Evolutionary conservation across 2,888 invertebrate genomes (phyloP), one percentile per base, ranked within the genome.

Genomic region (Eupithecia tripunctaria): DNA sequence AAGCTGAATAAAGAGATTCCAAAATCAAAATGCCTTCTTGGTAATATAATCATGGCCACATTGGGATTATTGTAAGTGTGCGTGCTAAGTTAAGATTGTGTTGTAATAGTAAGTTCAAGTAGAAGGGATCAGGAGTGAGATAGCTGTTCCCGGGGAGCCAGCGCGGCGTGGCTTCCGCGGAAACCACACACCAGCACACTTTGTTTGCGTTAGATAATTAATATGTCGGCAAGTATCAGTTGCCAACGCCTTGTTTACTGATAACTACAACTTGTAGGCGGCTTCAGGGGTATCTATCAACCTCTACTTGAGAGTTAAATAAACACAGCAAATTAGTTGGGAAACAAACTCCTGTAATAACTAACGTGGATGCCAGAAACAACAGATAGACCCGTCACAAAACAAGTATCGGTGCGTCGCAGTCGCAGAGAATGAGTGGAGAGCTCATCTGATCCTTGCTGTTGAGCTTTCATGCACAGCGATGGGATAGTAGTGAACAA

Each of bases 151-250:
- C 2, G 18, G 43, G 0, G 47, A 21, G 21, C 43, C 15, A 8
- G 43, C 43, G 8, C 43, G 47, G 3, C 43, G 71, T 66, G 65
- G 71, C 65, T 68, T 62, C 41, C 14, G 27, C 60, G 72, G 75
- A 78, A 82, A 74, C 76, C 82, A 77, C 80, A 82, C 81, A 81
- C 81, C 78, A 81, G 82, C 82, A 70, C 71, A 70, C 67, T 82
- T 82, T 87, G 87, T 89, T 89, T 87, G 84, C 79, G 72, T 80
- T 81, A 81, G 83, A 86, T 89, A 89, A 88, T 89, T 88, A 89
- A 86, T 83, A 83, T 80, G 82, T 84, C 80, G 81, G 77, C 51
- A 66, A 72, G 77, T 76, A 79, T 80, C 79, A 73, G 74, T 65
- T 68, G 72, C 70, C 72, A 75, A 64, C 70, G 72, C 71, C 60